Evolutionary conservation across 37 sponge, comb jelly and placozoan species (phyloP), one percentile per base, ranked within the genome.

Genomic region (Cladorhizidae sp.): DNA sequence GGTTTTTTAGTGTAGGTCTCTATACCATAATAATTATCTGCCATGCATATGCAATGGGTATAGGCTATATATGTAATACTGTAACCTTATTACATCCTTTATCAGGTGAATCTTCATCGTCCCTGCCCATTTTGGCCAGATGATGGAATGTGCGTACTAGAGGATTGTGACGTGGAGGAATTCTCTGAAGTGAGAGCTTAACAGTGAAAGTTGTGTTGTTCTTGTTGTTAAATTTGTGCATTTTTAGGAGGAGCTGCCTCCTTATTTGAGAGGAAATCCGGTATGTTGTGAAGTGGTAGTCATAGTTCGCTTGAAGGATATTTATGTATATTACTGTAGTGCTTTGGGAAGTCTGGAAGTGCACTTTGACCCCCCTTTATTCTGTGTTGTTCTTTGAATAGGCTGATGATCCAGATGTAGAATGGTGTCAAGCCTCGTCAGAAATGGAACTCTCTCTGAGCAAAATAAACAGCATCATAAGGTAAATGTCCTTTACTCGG

Each of bases 111-210:
- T 57, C 78, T 97, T 2, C 67, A 85, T 51, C 93, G 80, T 14
- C 49, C 29, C 1, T 97, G 98, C 78, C 90, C 88, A 51, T 95
- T 97, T 41, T 97, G 98, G 98, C 70, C 72, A 3, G 98, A 94
- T 45, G 87, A 85, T 72, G 82, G 95, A 22, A 69, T 70, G 18
- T 97, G 98, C 85, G 85, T 90, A 21, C 70, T 89, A 3, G 84
- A 70, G 41, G 73, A 74, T n/a, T 97, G 98, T 69, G 75, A 80
- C 32, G 95, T 97, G 1, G 83, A 94, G 61, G 58, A 85, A 3
- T 97, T 93, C 45, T 26, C 75, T 25, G 88, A 92, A 86, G 95
- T 91, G n/a, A 32, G 59, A 38, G 20, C 11, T 3, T 21, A 12
- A 22, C 37, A n/a, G n/a, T n/a, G n/a, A 20, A 32, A 37, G 68